Percentiles rank a stretch among this genome's conserved stretches.
Conservation (phyloP, 2,888 invertebrate genomes). For the Catocala sponsa region DNA sequence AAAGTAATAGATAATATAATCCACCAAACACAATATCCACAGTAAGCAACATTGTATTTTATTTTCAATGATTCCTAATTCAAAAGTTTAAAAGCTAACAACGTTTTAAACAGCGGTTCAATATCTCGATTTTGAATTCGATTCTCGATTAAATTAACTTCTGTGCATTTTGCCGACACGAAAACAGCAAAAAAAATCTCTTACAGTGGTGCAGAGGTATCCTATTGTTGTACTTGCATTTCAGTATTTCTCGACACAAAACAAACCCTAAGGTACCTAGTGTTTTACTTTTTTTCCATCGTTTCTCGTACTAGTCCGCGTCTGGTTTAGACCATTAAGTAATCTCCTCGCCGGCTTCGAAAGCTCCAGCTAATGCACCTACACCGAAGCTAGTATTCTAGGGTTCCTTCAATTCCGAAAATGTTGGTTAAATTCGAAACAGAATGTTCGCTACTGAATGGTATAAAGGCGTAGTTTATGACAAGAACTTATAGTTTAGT, state of each 20-base stretch:
- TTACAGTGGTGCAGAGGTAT: constrained; percentile 24
- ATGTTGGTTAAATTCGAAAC: constrained; percentile 19
- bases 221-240: constrained; percentile 48
- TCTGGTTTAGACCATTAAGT: constrained; percentile 69
- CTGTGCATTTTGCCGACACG: constrained; percentile 13
- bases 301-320: constrained; percentile 53
- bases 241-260: constrained; percentile 59
- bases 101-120: constrained; percentile 7
- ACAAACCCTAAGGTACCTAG: constrained; percentile 52
- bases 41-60: background rate
- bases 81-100: constrained; percentile 1
- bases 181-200: constrained; percentile 29
- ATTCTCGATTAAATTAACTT: constrained; percentile 30
- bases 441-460: no score
- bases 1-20: no score
- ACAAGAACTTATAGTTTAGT: no score
- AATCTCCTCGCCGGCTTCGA: constrained; percentile 62
- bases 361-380: constrained; percentile 69
- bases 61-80: background rate
- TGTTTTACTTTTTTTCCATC: constrained; percentile 50
- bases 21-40: background rate
- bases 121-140: constrained; percentile 14
- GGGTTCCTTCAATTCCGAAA: constrained; percentile 45
- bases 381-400: constrained; percentile 55
- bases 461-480: no score